A percentile compares a stretch with the other conserved stretches of the same genome.
Evolutionary conservation across 2,797 vertebrate genomes (phyloP).

Genomic region (Saxicola maurus): DNA sequence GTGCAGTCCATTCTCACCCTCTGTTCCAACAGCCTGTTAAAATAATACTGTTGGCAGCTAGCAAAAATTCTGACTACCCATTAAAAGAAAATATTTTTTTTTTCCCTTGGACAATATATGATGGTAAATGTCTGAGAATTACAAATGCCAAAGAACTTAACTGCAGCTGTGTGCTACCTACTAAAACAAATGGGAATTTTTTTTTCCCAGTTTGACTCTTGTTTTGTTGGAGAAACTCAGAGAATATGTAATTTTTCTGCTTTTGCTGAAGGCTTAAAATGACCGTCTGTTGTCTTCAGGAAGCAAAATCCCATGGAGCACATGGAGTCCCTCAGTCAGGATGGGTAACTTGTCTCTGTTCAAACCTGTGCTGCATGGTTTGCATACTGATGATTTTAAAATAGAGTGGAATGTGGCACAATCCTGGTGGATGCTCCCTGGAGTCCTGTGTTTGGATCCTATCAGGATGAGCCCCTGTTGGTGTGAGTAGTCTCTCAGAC

Average conservation of each 20-base stretch:
- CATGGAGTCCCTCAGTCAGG: not conserved
- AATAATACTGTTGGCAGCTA: constrained; percentile 46
- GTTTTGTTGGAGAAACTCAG: constrained; percentile 33
- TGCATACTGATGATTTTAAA: not conserved
- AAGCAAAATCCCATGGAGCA: constrained; percentile 11
- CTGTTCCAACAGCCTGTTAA: constrained; percentile 16
- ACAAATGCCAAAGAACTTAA: not conserved
- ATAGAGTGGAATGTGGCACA: not conserved
- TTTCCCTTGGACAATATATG: not conserved
- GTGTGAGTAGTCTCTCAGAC: not conserved
- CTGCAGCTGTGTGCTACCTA: not conserved
- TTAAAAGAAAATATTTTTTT: constrained; percentile 33
- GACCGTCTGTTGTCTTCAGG: constrained; percentile 34
- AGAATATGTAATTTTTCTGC: constrained; percentile 7
- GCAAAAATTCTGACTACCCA: constrained; percentile 18
- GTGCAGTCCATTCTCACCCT: not conserved
- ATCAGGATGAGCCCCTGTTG: not conserved
- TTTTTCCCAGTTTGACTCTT: constrained; percentile 27
- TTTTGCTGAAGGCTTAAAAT: constrained; percentile 48
- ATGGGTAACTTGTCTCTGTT: not conserved
- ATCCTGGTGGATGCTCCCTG: not conserved
- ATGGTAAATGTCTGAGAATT: not conserved
- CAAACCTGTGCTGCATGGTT: not conserved
- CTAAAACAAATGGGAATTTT: constrained; percentile 30
- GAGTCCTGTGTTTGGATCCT: not conserved